Conservation (phyloP, 2,113 vertebrate genomes). For the Xenopus borealis region DNA sequence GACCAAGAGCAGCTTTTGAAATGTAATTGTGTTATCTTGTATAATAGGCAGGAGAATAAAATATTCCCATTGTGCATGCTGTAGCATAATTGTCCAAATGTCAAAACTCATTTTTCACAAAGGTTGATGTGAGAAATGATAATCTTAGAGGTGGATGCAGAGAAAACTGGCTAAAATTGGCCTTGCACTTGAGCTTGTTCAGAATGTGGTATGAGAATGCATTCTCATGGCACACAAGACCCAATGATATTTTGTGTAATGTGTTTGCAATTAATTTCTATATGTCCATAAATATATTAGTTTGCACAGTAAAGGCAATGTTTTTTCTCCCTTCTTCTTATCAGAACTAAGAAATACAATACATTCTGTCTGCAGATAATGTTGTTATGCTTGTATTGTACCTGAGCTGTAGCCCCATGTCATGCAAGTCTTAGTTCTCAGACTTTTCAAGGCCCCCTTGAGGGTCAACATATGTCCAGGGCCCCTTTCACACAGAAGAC, state of each 20-base stretch:
- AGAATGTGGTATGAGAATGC: background rate
- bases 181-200: background rate
- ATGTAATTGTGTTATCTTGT: conserved; percentile 23
- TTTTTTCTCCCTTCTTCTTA: too few relatives aligned
- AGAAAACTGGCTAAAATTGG: conserved; percentile 17
- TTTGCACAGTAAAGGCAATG: too few relatives aligned
- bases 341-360: too few relatives aligned
- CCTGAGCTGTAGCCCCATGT: too few relatives aligned
- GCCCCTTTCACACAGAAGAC: too few relatives aligned
- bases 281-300: too few relatives aligned
- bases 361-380: too few relatives aligned
- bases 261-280: background rate
- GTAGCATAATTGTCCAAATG: conserved; percentile 39
- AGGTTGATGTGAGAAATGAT: conserved; percentile 34
- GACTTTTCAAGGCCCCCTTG: too few relatives aligned
- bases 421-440: too few relatives aligned
- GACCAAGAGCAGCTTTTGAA: conserved; percentile 24
- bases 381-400: too few relatives aligned
- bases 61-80: conserved; percentile 40
- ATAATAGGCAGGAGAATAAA: conserved; percentile 28
- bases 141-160: conserved; percentile 24
- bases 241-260: background rate
- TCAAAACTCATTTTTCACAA: conserved; percentile 36
- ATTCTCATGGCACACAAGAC: background rate
- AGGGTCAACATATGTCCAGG: too few relatives aligned